Conservation (phyloP, 2,888 invertebrate genomes). For the Xylota sylvarum region DNA sequence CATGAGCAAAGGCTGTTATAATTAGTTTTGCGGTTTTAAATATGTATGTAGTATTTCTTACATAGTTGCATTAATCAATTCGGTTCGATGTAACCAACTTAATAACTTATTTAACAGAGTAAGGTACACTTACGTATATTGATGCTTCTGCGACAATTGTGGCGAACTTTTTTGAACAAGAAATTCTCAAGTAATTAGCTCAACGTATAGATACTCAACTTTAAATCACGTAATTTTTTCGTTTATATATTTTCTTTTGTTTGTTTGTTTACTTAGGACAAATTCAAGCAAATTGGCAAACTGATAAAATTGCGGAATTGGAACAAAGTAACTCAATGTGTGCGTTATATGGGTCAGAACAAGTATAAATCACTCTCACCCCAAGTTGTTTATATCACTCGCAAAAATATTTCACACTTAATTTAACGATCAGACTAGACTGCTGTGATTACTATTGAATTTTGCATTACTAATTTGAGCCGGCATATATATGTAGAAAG, state of each 20-base stretch:
- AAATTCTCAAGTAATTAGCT: constrained; percentile 49
- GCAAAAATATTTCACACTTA: constrained; percentile 65
- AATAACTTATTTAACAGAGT: constrained; percentile 40
- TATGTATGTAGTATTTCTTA: constrained; percentile 1
- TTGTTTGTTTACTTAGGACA: constrained; percentile 61
- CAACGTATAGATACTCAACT: constrained; percentile 11
- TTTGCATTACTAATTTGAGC: constrained; percentile 52
- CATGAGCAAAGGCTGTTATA: constrained; percentile 56
- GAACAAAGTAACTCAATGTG: constrained; percentile 54
- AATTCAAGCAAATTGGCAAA: constrained; percentile 53
- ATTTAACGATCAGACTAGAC: constrained; percentile 50
- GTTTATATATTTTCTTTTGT: constrained; percentile 33
- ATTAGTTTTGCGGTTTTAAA: constrained; percentile 67
- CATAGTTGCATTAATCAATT: constrained; percentile 42
- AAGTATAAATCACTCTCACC: constrained; percentile 64
- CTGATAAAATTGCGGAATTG: constrained; percentile 51
- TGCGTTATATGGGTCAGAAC: constrained; percentile 51
- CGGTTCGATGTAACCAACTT: constrained; percentile 35
- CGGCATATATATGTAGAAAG: constrained; percentile 29
- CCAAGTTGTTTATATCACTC: constrained; percentile 66
- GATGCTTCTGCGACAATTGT: constrained; percentile 72
- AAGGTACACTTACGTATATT: constrained; percentile 70
- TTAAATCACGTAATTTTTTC: constrained; percentile 50
- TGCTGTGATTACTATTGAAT: constrained; percentile 33
- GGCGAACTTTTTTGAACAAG: constrained; percentile 47